Percentiles rank a stretch among this genome's conserved stretches.
phyloP scores from a whole-genome alignment of 1,140 invertebrate species.

The Pectinophora gossypiella region DNA sequence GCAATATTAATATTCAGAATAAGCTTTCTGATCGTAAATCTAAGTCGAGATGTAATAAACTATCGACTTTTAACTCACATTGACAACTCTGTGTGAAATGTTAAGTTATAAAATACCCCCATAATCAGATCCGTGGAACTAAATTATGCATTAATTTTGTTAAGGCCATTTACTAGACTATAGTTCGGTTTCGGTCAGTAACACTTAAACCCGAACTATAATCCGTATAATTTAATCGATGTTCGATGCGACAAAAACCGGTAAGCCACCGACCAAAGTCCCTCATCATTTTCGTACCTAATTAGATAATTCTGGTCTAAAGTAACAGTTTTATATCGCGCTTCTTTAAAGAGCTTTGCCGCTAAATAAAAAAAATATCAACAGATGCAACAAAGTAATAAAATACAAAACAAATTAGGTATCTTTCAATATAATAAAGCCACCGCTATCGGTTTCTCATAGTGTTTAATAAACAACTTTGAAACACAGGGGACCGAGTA shows the following conservation, averaged over 20 bases:
- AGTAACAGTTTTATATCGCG: no score
- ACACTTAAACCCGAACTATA: no score
- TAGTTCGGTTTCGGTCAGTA: no score
- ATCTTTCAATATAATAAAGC: no score
- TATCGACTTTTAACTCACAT: slow-evolving; percentile 26
- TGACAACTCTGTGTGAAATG: slow-evolving; percentile 14
- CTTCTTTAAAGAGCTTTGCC: no score
- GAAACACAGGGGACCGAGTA: neutral
- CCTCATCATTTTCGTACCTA: neutral
- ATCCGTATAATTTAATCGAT: neutral
- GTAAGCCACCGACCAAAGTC: neutral
- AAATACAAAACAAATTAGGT: neutral
- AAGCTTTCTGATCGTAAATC: slow-evolving; percentile 33
- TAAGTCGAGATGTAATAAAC: slow-evolving; percentile 29
- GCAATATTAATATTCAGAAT: no score
- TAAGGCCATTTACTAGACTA: no score
- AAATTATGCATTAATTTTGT: neutral
- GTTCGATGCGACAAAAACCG: neutral
- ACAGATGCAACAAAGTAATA: neutral
- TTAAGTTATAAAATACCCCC: neutral
- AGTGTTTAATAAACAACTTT: neutral
- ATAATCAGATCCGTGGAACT: neutral
- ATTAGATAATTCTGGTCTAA: neutral
- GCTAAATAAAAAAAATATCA: no score
- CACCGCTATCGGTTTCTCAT: neutral